These are phyloP conservation scores for Nephrocerus scutellatus DNA, from an alignment of 2,888 invertebrate species.

Conservation along the genomic window DNA sequence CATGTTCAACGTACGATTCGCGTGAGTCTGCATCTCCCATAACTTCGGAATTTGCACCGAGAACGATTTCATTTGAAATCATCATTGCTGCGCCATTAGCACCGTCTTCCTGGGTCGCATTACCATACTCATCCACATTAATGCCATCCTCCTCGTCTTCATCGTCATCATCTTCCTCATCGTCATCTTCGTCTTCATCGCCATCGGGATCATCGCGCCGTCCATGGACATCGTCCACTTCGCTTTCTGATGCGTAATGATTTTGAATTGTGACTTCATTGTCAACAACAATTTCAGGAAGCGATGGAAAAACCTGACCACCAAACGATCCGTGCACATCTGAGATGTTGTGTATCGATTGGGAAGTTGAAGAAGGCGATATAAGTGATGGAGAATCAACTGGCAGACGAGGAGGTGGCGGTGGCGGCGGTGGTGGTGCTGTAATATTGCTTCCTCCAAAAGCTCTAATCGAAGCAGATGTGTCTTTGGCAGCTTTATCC, in stretches of 20 bases:
- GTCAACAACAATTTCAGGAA: not conserved
- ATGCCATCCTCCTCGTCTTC: slow-evolving; percentile 13
- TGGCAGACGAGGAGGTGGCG: slow-evolving; percentile 3
- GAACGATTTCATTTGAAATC: slow-evolving; percentile 19
- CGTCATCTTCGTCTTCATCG: slow-evolving; percentile 16
- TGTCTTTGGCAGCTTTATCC: too few species aligned
- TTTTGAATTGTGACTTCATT: slow-evolving; percentile 11
- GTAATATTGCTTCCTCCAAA: slow-evolving; percentile 2
- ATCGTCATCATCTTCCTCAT: slow-evolving; percentile 20
- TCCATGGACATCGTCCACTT: slow-evolving; percentile 18
- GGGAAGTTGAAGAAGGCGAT: too few species aligned
- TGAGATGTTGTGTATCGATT: not conserved
- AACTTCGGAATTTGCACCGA: too few species aligned
- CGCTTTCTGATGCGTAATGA: slow-evolving; percentile 21
- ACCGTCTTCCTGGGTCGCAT: not conserved
- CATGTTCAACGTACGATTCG: too few species aligned
- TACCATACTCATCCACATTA: slow-evolving; percentile 7
- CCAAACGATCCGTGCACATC: too few species aligned
- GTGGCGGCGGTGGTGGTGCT: slow-evolving; percentile 4
- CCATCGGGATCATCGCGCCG: slow-evolving; percentile 18
- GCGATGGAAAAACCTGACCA: too few species aligned
- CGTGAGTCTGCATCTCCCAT: too few species aligned
- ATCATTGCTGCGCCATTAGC: slow-evolving; percentile 17
- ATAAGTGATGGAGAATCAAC: slow-evolving; percentile 32
- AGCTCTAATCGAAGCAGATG: slow-evolving; percentile 2